A percentile compares a stretch with the other conserved stretches of the same genome.
Evolutionary conservation across 2,797 vertebrate genomes (phyloP).

Genomic region (Onychomys torridus): DNA sequence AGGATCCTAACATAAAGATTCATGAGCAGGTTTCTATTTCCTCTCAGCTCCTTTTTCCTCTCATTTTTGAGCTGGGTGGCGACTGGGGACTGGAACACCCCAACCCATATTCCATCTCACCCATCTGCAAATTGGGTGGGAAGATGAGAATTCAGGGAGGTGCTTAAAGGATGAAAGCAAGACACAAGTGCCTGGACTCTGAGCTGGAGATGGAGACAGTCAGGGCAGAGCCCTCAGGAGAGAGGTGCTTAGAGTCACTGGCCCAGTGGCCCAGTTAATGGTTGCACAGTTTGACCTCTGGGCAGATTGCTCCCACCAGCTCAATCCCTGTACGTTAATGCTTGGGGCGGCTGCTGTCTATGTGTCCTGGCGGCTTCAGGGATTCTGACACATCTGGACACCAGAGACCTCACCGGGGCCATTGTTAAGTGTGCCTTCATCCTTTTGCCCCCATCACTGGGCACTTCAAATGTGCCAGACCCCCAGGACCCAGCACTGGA

Average conservation of each 20-base stretch:
- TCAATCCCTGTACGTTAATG: neutral
- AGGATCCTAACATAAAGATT: neutral
- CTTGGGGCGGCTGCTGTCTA: no score
- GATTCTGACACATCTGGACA: neutral
- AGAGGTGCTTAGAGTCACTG: no score
- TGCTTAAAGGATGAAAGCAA: neutral
- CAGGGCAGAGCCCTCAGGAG: neutral
- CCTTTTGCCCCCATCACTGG: neutral
- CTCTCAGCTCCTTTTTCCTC: neutral
- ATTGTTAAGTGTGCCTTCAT: neutral
- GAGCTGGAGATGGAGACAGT: neutral
- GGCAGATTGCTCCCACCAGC: neutral
- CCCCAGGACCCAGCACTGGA: neutral
- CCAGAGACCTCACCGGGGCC: neutral
- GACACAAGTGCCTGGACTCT: neutral
- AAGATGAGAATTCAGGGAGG: neutral
- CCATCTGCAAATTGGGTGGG: neutral
- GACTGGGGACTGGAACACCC: neutral
- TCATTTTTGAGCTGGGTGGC: neutral
- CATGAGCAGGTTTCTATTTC: neutral
- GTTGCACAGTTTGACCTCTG: neutral
- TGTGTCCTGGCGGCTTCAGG: no score
- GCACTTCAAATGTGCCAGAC: no score
- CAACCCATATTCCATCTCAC: neutral
- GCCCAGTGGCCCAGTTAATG: neutral